Evolutionary conservation across 2,113 vertebrate species (phyloP), one percentile per base, ranked within the genome.

Genomic region (Cinclus mexicanus): DNA sequence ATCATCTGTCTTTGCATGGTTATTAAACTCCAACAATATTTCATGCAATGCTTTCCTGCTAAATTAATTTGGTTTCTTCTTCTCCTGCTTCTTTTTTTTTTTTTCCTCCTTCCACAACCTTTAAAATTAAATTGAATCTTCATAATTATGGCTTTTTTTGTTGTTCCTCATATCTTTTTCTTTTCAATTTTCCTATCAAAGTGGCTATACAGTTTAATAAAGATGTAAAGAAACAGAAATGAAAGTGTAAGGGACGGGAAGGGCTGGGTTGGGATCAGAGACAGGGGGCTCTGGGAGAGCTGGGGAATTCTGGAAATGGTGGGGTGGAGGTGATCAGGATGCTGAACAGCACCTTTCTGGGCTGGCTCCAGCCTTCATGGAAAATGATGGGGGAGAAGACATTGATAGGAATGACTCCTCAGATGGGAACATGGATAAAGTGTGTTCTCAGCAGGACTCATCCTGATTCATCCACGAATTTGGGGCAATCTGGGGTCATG

Each of bases 21-120:
- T 98, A 98, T 97, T 98, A 98, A 97, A 98, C 97, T 98, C 98
- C 97, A 98, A 98, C 98, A 98, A 98, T 98, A 98, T 98, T 98
- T 98, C 98, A 98, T 98, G 98, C 98, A 98, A 98, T 98, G 97
- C 97, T 98, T 99, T 97, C 97, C 97, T 98, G 97, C 98, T 98
- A 97, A 98, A 98, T 97, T 97, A 98, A 98, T 98, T 98, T 98
- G 97, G 97, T 98, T 98, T 97, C 98, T 98, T 97, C 97, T 98
- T 98, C 97, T 98, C 96, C 97, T 97, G 95, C 91, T 98, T 96
- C 97, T 97, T 97, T 98, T 98, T 98, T 91, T 98, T 98, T 91
- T 98, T 98, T 98, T 91, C 87, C 84, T 97, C 95, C 97, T 97
- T 98, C 97, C 97, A 98, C 98, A 98, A 98, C 98, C 97, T 98